Base-by-base conservation (phyloP, 2,113 vertebrate species). In the Circaetus gallicus region DNA sequence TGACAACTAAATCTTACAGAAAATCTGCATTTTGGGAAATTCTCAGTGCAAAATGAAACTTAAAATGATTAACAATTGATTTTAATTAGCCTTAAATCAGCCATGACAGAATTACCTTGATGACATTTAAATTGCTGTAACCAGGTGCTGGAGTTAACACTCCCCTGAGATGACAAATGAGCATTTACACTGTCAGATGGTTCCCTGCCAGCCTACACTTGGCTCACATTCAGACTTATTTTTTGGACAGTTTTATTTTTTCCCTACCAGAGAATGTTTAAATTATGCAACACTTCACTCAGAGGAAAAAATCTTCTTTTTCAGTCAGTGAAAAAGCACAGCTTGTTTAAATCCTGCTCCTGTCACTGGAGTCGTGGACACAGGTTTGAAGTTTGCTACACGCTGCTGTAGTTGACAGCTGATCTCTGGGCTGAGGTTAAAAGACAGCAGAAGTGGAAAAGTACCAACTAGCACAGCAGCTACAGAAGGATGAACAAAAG, bases 121-220 rank as follows among this genome's bases (percentile, higher is more conserved):
- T 83, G 90, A 58, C 26, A 93, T 92, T 74, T 92, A 93, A 92
- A 96, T 93, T 88, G 50, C 69, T 76, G 43, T 52, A 81, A 67
- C 43, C 85, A 92, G 67, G 59, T 90, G 42, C 84, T 79, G 70
- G 81, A 94, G 56, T 76, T 94, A 94, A 79, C 56, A 66, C 18
- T 81, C 82, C 82, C 80, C 9, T 47, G 72, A 86, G 79, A 71
- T 86, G 71, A 92, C 24, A 81, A 90, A 69, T 0, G 43, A 86
- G 11, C 79, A 83, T 83, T 92, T 77, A 67, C 45, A 11, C 36
- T 49, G 78, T 93, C 62, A 93, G 63, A 55, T 0, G 9, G 42
- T 70, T 94, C 78, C 82, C 29, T 94, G 79, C 55, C 55, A 90
- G 59, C 20, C 59, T 90, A 31, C 56, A 32, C 28, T 78, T 92